Evolutionary conservation across 1,140 invertebrate genomes (phyloP).

Genomic region (Hylaeus anthracinus): DNA sequence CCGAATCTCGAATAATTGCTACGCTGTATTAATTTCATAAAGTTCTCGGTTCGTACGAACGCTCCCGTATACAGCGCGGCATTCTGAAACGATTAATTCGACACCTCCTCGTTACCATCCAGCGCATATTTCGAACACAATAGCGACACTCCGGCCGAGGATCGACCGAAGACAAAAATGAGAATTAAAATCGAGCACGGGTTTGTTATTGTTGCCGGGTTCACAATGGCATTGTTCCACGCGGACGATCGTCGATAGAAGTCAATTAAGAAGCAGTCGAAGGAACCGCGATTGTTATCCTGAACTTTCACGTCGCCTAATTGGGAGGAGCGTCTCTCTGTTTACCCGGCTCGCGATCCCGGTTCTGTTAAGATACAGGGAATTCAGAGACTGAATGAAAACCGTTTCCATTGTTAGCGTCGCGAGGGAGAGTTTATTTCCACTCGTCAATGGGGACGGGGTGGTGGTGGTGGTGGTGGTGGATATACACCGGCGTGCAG

Average conservation of each 20-base stretch:
- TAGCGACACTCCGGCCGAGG: background rate
- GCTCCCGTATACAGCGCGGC: too few relatives aligned
- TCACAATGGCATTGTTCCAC: slow-evolving; percentile 8
- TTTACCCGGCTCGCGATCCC: background rate
- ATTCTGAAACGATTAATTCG: background rate
- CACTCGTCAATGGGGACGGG: slow-evolving; percentile 31
- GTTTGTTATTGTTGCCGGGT: background rate
- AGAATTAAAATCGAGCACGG: background rate
- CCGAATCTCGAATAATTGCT: too few relatives aligned
- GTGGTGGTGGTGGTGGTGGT: too few relatives aligned
- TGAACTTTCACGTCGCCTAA: slow-evolving; percentile 2
- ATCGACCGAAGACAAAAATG: background rate
- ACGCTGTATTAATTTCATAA: too few relatives aligned
- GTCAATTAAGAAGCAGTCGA: slow-evolving; percentile 28
- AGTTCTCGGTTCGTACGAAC: too few relatives aligned
- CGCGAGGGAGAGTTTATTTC: slow-evolving; percentile 35
- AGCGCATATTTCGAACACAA: background rate
- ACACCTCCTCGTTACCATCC: background rate
- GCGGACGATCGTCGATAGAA: slow-evolving; percentile 9
- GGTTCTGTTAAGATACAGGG: background rate
- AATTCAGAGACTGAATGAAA: slow-evolving; percentile 30
- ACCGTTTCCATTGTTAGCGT: slow-evolving; percentile 31
- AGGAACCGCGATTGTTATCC: slow-evolving; percentile 5
- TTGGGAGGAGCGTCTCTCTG: background rate
- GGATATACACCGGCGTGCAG: background rate